Evolutionary conservation across 2,888 invertebrate species (phyloP).

Genomic region (Teleiodes luculella): DNA sequence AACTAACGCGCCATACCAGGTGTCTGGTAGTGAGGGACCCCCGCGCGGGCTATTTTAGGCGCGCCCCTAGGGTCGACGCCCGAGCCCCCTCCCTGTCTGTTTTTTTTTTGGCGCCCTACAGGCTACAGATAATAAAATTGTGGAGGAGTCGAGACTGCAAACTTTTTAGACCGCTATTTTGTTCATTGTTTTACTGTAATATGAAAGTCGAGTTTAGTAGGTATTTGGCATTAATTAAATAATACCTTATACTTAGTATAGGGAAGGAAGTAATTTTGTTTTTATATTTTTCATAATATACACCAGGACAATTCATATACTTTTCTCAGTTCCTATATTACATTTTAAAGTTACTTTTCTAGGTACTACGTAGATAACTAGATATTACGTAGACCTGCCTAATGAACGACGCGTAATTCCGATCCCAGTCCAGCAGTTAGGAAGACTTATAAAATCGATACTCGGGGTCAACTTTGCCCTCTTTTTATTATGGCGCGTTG

Average conservation of each 20-base stretch:
- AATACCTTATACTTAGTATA: too few species aligned
- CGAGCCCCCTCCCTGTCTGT: slow-evolving; percentile 32
- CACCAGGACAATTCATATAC: too few species aligned
- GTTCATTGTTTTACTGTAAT: background rate
- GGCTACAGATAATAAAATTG: slow-evolving; percentile 4
- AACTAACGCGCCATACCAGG: slow-evolving; percentile 15
- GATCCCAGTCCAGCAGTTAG: too few species aligned
- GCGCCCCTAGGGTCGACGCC: slow-evolving; percentile 49
- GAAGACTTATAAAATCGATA: background rate
- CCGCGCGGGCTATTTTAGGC: slow-evolving; percentile 48
- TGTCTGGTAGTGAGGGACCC: slow-evolving; percentile 32
- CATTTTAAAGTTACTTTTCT: too few species aligned
- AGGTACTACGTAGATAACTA: too few species aligned
- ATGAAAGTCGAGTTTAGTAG: background rate
- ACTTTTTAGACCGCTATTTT: background rate
- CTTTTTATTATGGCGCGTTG: slow-evolving; percentile 20
- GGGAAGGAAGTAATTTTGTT: too few species aligned
- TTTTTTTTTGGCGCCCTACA: slow-evolving; percentile 1
- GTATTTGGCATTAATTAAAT: background rate
- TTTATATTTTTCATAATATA: too few species aligned
- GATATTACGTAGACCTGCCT: too few species aligned
- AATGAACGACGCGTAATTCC: too few species aligned
- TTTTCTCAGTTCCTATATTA: too few species aligned
- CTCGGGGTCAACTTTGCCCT: slow-evolving; percentile 33
- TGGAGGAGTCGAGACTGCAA: slow-evolving; percentile 1